Evolutionary conservation across 2,888 invertebrate species (phyloP), one percentile per base, ranked within the genome.

Genomic region (Leptopterna dolabrata): DNA sequence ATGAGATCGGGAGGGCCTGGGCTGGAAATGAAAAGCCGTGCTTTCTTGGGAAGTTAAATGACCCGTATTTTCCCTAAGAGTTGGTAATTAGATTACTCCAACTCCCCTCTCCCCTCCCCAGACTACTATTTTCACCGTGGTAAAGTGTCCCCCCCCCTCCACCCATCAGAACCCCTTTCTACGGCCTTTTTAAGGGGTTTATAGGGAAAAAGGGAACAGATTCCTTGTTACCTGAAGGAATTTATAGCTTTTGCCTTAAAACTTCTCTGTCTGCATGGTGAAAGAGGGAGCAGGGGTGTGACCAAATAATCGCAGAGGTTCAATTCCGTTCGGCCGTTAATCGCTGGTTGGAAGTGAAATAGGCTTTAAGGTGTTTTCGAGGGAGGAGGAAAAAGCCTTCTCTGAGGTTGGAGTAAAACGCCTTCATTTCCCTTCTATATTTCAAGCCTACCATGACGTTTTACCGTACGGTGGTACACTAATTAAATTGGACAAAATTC

Each of bases 61-160:
- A 81, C 81, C 81, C 81, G 81, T 81, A 81, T 81, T 81, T 81
- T 81, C 81, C 81, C 47, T 81, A 55, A 81, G 81, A 81, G 81
- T 81, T 55, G 81, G 81, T 81, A 81, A 81, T 81, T 81, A 81
- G 81, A 81, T 81, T 81, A 81, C 30, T 81, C 51, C 29, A 30
- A 14, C 24, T 63, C 11, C 55, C 55, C 55, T 55, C 11, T 11
- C 16, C 55, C 55, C 73, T 19, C 73, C 36, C 73, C 73, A 11
- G 41, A 73, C 73, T 73, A 73, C 19, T 73, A 63, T 63, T 63
- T 63, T 63, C 63, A 63, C 63, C 63, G 51, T 19, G 63, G 63
- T 63, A 24, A 63, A n/a, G 19, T 19, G n/a, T 63, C 24, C 24
- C 63, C 4, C 63, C 63, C 24, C 24, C n/a, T 51, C 24, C 55